phyloP scores from a whole-genome alignment of 2,797 vertebrate genomes.

The Falco rusticolus region DNA sequence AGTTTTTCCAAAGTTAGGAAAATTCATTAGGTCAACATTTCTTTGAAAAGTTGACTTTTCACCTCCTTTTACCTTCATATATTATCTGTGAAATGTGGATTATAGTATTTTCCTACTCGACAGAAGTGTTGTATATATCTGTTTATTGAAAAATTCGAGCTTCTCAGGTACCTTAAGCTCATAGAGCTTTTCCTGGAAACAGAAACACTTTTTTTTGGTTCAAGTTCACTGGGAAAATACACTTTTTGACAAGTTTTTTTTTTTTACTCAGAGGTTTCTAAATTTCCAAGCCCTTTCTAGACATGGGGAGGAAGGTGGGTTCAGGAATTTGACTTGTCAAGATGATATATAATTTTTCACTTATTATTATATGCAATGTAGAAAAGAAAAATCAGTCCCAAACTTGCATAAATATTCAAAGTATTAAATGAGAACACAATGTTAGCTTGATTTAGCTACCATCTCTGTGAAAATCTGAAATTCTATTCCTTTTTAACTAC shows the following conservation, averaged over 20 bases:
- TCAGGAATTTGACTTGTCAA: conserved; percentile 18
- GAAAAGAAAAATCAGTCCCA: conserved; percentile 10
- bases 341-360: neutral
- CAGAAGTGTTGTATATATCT: neutral
- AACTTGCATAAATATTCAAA: conserved; percentile 6
- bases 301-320: neutral
- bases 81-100: conserved; percentile 29
- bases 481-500: neutral
- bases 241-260: neutral
- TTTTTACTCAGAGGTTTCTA: neutral
- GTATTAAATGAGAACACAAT: neutral
- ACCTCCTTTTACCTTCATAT: neutral
- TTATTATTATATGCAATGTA: neutral
- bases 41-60: conserved; percentile 12
- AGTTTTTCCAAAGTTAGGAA: conserved; percentile 15
- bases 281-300: conserved; percentile 26
- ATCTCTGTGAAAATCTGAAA: neutral
- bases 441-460: neutral
- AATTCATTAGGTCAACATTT: conserved; percentile 44
- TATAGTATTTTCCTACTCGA: neutral
- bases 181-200: neutral
- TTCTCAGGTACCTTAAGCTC: neutral
- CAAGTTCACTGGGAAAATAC: neutral
- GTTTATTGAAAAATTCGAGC: neutral
- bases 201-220: neutral